phyloP scores from a whole-genome alignment of 2,797 vertebrate species.

The Ptychadena robeensis region DNA sequence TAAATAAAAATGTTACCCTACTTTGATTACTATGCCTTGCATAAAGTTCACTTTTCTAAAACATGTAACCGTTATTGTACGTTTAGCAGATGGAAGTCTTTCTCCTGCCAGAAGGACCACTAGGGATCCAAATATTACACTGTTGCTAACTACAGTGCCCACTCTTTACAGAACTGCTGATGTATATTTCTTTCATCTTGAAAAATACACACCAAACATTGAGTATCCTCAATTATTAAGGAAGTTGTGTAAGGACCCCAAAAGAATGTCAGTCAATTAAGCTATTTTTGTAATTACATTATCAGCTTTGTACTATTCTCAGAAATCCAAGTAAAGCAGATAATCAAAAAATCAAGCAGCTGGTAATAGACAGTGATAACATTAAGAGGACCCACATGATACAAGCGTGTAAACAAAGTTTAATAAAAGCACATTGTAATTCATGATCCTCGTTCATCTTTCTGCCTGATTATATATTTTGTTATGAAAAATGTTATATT shows the following conservation, averaged over 20 bases:
- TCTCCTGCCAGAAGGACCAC: too few relatives aligned
- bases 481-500: too few relatives aligned
- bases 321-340: background rate
- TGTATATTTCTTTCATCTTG: background rate
- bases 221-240: background rate
- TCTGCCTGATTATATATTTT: too few relatives aligned
- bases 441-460: too few relatives aligned
- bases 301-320: too few relatives aligned
- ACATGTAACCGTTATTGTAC: background rate
- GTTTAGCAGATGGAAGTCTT: background rate
- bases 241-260: background rate
- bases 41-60: background rate
- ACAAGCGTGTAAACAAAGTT: too few relatives aligned
- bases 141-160: background rate
- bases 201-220: background rate
- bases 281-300: background rate
- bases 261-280: background rate
- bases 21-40: background rate
- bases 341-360: background rate
- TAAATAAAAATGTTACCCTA: background rate
- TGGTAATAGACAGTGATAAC: background rate
- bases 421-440: too few relatives aligned
- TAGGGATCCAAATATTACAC: background rate
- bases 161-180: background rate
- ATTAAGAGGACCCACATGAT: background rate